A percentile compares a stretch with the other conserved stretches of the same genome.
Conservation (phyloP, 2,113 vertebrate genomes). For the Theristicus caerulescens region DNA sequence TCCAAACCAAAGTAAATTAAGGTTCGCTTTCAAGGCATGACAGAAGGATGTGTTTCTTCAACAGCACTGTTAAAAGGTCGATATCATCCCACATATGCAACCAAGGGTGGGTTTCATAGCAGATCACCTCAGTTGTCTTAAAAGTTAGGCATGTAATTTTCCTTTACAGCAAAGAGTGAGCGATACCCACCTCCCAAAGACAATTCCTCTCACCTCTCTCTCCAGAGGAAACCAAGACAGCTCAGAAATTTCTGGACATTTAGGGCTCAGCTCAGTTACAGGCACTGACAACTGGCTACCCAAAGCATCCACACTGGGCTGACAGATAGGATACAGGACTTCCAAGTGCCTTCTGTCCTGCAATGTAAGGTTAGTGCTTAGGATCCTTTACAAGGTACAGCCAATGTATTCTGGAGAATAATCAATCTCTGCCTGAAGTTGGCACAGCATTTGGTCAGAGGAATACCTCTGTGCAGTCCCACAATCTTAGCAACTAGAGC, state of each 20-base stretch:
- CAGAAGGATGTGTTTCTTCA: neutral
- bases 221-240: neutral
- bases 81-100: neutral
- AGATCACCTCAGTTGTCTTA: neutral
- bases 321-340: neutral
- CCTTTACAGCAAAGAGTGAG: neutral
- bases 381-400: neutral
- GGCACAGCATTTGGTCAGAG: neutral
- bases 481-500: neutral
- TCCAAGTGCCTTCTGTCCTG: neutral
- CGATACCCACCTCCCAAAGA: neutral
- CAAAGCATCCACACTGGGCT: neutral
- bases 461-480: neutral
- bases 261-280: neutral
- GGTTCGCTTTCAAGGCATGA: neutral
- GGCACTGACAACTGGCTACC: neutral
- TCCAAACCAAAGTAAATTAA: neutral
- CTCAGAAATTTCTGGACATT: neutral
- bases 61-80: neutral
- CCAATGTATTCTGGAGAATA: neutral
- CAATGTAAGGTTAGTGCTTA: rapidly evolving
- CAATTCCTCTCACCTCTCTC: neutral
- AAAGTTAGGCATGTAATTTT: neutral
- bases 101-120: neutral
- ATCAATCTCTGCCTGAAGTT: neutral